A percentile compares a stretch with the other conserved stretches of the same genome.
phyloP scores from a whole-genome alignment of 2,797 vertebrate species.

The Alcedo atthis region DNA sequence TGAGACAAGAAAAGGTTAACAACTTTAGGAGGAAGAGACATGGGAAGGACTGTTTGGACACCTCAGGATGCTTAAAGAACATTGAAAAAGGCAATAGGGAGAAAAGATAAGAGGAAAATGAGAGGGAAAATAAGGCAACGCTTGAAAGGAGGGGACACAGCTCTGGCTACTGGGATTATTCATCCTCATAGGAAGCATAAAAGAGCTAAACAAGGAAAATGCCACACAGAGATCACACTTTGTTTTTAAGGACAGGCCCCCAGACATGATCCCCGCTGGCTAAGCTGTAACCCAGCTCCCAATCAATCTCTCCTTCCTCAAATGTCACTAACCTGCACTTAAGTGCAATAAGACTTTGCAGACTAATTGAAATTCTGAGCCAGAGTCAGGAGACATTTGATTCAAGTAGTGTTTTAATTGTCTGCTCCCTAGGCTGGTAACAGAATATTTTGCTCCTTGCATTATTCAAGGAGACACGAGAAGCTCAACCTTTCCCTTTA shows the following conservation, averaged over 20 bases:
- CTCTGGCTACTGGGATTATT: constrained; percentile 20
- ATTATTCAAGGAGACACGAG: constrained; percentile 66
- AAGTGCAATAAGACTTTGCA: constrained; percentile 61
- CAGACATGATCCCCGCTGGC: constrained; percentile 30
- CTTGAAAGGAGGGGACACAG: neutral
- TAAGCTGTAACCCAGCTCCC: constrained; percentile 56
- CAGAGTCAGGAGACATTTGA: constrained; percentile 69
- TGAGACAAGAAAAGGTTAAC: neutral
- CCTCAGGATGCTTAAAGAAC: neutral
- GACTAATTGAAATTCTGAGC: constrained; percentile 70
- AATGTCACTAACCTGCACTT: constrained; percentile 70
- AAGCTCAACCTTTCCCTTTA: constrained; percentile 53
- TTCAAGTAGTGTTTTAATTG: constrained; percentile 75
- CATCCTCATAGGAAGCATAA: constrained; percentile 29
- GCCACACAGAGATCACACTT: constrained; percentile 46
- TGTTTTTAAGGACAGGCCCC: constrained; percentile 70
- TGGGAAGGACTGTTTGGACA: neutral
- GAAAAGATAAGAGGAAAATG: neutral
- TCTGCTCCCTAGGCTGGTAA: constrained; percentile 68
- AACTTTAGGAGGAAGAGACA: neutral
- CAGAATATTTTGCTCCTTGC: constrained; percentile 57
- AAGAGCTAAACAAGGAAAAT: constrained; percentile 63
- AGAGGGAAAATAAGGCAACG: neutral
- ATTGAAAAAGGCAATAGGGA: neutral
- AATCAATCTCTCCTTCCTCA: constrained; percentile 64